Percentiles rank a stretch among this genome's conserved stretches.
Conservation (phyloP, 2,888 invertebrate genomes). For the Calameuta filiformis region DNA sequence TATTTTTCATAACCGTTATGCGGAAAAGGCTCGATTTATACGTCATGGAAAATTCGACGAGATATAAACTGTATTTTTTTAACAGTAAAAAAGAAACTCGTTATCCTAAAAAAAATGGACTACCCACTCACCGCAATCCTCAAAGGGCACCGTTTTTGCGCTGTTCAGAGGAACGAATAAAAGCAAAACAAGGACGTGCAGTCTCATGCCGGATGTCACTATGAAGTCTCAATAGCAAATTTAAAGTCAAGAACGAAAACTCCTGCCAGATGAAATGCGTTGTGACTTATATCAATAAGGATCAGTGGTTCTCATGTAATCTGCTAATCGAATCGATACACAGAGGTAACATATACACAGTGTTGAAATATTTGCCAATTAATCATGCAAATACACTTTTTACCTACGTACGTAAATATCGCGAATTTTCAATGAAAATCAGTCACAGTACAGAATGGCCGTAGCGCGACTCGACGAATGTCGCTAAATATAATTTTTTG, state of each 20-base stretch:
- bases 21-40: neutral
- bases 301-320: constrained; percentile 7
- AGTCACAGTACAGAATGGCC: neutral
- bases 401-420: neutral
- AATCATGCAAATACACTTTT: neutral
- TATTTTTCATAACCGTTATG: neutral
- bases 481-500: neutral
- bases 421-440: neutral
- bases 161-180: neutral
- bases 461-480: neutral
- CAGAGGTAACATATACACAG: neutral
- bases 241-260: neutral
- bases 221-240: neutral
- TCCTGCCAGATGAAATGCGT: neutral
- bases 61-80: neutral
- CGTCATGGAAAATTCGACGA: neutral
- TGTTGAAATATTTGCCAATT: neutral
- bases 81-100: neutral
- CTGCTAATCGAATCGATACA: neutral
- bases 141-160: constrained; percentile 9
- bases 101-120: neutral
- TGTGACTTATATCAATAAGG: constrained; percentile 2
- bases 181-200: neutral
- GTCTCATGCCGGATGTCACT: neutral
- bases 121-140: constrained; percentile 17